Percentiles rank a stretch among this genome's conserved stretches.
Evolutionary conservation across 2,797 vertebrate genomes (phyloP).

Genomic region (Spea hammondii): DNA sequence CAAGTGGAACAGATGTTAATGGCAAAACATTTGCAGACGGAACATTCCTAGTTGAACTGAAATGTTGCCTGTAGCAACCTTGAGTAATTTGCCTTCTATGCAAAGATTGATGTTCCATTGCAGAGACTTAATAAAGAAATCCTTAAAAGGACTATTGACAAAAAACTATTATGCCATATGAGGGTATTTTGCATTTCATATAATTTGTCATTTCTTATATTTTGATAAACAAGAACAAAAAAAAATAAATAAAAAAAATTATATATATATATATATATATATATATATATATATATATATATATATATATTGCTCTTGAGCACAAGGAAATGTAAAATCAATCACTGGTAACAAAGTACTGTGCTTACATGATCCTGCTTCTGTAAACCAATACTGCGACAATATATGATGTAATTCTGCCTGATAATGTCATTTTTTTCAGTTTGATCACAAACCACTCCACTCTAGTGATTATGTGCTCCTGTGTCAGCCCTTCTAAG

Average conservation of each 20-base stretch:
- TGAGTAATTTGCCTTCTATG: background rate
- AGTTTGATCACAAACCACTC: slow-evolving; percentile 49
- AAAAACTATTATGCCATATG: too few species aligned
- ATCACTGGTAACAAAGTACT: too few species aligned
- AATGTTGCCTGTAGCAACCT: slow-evolving; percentile 8
- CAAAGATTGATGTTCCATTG: background rate
- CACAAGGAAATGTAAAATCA: too few species aligned
- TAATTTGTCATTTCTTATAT: background rate
- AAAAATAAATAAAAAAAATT: too few species aligned
- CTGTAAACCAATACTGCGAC: slow-evolving; percentile 38
- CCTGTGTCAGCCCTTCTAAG: slow-evolving; percentile 40
- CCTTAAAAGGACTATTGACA: background rate
- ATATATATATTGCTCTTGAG: too few species aligned
- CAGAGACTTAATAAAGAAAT: background rate
- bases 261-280: too few species aligned
- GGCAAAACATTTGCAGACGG: slow-evolving; percentile 1
- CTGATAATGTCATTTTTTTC: slow-evolving; percentile 47
- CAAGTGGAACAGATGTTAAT: slow-evolving; percentile 1
- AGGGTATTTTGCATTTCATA: background rate
- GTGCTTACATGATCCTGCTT: slow-evolving; percentile 34
- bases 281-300: too few species aligned
- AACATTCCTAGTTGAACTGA: background rate
- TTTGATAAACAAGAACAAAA: too few species aligned
- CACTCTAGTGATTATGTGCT: slow-evolving; percentile 49
- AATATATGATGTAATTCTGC: slow-evolving; percentile 36